Evolutionary conservation across 1,140 invertebrate species (phyloP).

Genomic region (Apis mellifera): Amel_HAv3.1 CM009939.2:3872501-3873000

Average conservation of each 20-base stretch:
- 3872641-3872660: slow-evolving; percentile 72
- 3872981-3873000: background rate
- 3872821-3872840: slow-evolving; percentile 35
- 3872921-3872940: slow-evolving; percentile 3
- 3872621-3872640: slow-evolving; percentile 72
- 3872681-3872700: slow-evolving; percentile 86
- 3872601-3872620: slow-evolving; percentile 12
- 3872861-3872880: background rate
- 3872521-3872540: slow-evolving; percentile 5
- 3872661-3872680: slow-evolving; percentile 66
- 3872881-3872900: background rate
- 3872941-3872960: too few species aligned
- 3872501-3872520: background rate
- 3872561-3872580: background rate
- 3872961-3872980: background rate
- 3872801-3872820: slow-evolving; percentile 56
- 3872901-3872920: background rate
- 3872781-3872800: slow-evolving; percentile 71
- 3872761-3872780: slow-evolving; percentile 78
- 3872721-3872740: slow-evolving; percentile 86
- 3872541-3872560: background rate
- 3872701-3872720: slow-evolving; percentile 87
- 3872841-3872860: slow-evolving; percentile 7
- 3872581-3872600: background rate
- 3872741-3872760: slow-evolving; percentile 87